Conservation (phyloP, 2,888 invertebrate genomes). For the Meiosimyza decipiens region DNA sequence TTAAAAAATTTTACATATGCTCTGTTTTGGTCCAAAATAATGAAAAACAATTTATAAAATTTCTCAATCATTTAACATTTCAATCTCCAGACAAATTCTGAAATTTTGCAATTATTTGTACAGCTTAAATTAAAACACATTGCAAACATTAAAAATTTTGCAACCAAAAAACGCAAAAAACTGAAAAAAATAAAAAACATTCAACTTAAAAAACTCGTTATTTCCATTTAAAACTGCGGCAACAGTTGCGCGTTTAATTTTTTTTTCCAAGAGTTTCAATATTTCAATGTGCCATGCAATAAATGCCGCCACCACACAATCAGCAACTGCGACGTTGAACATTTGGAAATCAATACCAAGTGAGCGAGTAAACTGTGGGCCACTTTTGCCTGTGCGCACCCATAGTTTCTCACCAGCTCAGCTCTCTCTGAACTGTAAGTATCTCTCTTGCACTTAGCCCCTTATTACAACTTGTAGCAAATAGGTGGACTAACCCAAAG, state of each 20-base stretch:
- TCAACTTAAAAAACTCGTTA: conserved; percentile 45
- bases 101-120: conserved; percentile 24
- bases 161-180: conserved; percentile 45
- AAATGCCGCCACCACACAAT: conserved; percentile 5
- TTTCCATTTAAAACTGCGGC: conserved; percentile 42
- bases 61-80: conserved; percentile 7
- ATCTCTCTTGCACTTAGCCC: background rate
- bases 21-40: background rate
- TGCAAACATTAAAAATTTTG: conserved; percentile 49
- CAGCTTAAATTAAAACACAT: background rate
- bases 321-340: background rate
- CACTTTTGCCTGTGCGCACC: background rate
- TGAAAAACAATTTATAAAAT: background rate
- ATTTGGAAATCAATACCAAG: conserved; percentile 44
- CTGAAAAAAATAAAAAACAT: conserved; percentile 43
- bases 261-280: conserved; percentile 36
- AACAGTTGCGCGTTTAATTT: conserved; percentile 43
- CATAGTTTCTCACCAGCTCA: background rate
- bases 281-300: conserved; percentile 21
- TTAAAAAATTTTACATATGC: too few species aligned
- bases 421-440: background rate
- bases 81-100: background rate
- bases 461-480: too few species aligned
- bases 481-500: background rate
- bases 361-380: conserved; percentile 5